Conservation (phyloP, 1,140 invertebrate species). For the Armadillidium nasatum region DNA sequence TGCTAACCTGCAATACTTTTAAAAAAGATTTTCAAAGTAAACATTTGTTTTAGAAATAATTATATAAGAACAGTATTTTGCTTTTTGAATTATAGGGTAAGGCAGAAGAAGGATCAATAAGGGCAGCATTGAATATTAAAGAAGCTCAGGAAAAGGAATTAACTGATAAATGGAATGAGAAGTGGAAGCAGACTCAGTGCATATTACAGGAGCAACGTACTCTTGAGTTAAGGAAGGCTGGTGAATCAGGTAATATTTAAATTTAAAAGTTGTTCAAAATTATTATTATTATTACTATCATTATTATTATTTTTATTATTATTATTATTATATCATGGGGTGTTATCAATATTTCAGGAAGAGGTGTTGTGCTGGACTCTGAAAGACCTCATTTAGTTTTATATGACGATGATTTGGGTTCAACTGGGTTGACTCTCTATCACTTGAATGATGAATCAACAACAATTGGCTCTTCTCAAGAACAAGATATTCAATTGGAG, state of each 20-base stretch:
- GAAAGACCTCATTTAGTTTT: conserved; percentile 85
- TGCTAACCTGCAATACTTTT: too few species aligned
- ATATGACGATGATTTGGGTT: conserved; percentile 77
- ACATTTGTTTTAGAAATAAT: too few species aligned
- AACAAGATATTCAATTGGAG: conserved; percentile 59
- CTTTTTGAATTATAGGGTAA: conserved; percentile 32
- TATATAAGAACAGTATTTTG: too few species aligned
- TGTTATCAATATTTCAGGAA: conserved; percentile 46
- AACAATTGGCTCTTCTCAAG: conserved; percentile 64
- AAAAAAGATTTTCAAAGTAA: too few species aligned
- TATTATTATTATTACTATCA: too few species aligned
- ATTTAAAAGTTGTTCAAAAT: too few species aligned
- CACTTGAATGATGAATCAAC: conserved; percentile 68
- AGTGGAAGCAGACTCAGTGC: conserved; percentile 84
- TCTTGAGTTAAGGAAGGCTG: conserved; percentile 74
- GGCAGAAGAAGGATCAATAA: conserved; percentile 29
- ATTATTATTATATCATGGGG: too few species aligned
- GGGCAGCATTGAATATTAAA: conserved; percentile 55
- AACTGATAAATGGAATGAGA: conserved; percentile 87
- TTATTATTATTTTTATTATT: too few species aligned
- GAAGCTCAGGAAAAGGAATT: conserved; percentile 87
- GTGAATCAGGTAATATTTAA: conserved; percentile 48
- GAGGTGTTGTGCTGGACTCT: conserved; percentile 83
- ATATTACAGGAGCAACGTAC: conserved; percentile 82
- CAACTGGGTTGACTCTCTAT: conserved; percentile 84